Base-by-base conservation (phyloP, 92 coral and sea anemone genomes). In the Epizoanthus illoricatus region DNA sequence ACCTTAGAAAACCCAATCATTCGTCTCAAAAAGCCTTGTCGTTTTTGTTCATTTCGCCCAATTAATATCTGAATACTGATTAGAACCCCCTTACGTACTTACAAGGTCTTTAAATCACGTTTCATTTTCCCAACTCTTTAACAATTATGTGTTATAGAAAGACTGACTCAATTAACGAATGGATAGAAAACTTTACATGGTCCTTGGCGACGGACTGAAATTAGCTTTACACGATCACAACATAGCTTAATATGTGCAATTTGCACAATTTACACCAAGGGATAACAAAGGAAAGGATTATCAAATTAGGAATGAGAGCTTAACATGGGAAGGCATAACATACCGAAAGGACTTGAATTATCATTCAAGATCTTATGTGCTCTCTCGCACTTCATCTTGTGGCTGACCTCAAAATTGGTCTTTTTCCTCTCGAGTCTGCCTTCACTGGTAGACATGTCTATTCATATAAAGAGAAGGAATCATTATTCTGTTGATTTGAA, bases 211-310 rank as follows among this genome's bases (percentile, higher is more conserved):
- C 56, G 13, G 56, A 52, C 56, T 39, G 20, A 39, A 36, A 45
- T 33, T 65, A 28, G 40, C 28, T 65, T 65, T 65, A 19, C 23
- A 65, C 49, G 10, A 39, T 19, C 52, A 18, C 21, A 0, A 4
- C 21, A 24, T 68, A 15, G 47, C n/a, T 68, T 68, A 39, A 39
- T 68, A 19, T 18, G 17, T 68, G 49, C 17, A 68, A 4, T 68
- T 68, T 68, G 73, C n/a, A 39, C 20, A 68, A n/a, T 68, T 68
- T 68, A 8, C 73, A 5, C 73, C 73, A 68, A 68, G 73, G 19
- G 73, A 68, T 39, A 45, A 13, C n/a, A 68, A 68, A 68, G 52
- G n/a, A n/a, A 24, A 36, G 20, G 40, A 36, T 15, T 36, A 13
- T 15, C 43, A 13, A 45, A 39, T 42, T 39, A 15, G 45, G n/a